Evolutionary conservation across 2,797 vertebrate species (phyloP), one percentile per base, ranked within the genome.

Genomic region (Decapterus maruadsi): DNA sequence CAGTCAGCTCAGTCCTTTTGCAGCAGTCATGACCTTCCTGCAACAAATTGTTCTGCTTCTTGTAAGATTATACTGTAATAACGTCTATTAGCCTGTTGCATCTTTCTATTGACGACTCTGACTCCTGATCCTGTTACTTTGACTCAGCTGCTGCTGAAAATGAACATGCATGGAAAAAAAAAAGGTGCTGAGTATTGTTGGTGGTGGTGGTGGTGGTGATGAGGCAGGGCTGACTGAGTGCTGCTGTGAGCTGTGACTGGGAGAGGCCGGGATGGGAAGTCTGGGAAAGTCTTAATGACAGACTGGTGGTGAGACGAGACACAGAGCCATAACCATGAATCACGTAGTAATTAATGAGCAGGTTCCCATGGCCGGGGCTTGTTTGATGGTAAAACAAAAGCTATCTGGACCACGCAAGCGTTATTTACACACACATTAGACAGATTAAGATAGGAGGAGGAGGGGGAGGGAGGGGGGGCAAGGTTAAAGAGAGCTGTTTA

Each of bases 241-340:
- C 54, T 79, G 73, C 68, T 80, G 31, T 34, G 31, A 34, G 31
- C 31, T 34, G 31, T 12, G 19, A 75, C 80, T 88, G 90, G 88
- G 89, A 89, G 87, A 88, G 90, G 87, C 81, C 56, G 50, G 65
- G 79, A 90, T 87, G 89, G 88, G 88, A 91, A 90, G 91, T 91
- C 91, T 91, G 92, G 89, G 91, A 91, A 91, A 87, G 85, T 81
- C 84, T 81, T 92, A 92, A 92, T 91, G 89, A 93, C 88, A 90
- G 91, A 88, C 72, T 67, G n/a, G 83, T 71, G 85, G 77, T 17
- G 82, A 91, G 91, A 90, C 90, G 66, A 89, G 89, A 87, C 85
- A 89, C 87, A 58, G 86, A 91, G 87, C 80, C 84, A 68, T 75
- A 90, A 89, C 90, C 90, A 90, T 92, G 90, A 92, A 90, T 92